phyloP scores from a whole-genome alignment of 2,888 invertebrate species.

The Nomada lathburiana region DNA sequence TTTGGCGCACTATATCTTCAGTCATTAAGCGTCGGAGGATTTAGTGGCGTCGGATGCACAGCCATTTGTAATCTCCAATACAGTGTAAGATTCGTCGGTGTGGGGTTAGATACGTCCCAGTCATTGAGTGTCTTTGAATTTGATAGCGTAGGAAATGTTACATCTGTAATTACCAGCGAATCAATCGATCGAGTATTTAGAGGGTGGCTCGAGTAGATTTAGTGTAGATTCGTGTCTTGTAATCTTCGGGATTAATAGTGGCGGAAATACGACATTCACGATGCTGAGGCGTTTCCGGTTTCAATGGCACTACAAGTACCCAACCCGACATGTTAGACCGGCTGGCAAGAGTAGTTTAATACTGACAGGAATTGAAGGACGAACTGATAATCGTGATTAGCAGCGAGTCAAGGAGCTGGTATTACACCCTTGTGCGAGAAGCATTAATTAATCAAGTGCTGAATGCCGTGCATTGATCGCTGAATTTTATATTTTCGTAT shows the following conservation, averaged over 20 bases:
- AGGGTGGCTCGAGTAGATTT: background rate
- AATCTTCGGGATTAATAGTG: background rate
- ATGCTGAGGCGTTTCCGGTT: background rate
- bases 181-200: background rate
- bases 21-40: constrained; percentile 13
- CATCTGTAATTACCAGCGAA: constrained; percentile 6
- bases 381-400: too few relatives aligned
- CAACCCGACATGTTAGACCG: background rate
- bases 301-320: background rate
- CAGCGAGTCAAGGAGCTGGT: too few relatives aligned
- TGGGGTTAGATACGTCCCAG: background rate
- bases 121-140: constrained; percentile 20
- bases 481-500: too few relatives aligned
- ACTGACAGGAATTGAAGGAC: too few relatives aligned
- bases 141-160: background rate
- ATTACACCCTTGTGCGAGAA: too few relatives aligned
- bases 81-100: background rate
- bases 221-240: background rate
- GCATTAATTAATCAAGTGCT: too few relatives aligned
- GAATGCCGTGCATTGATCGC: too few relatives aligned
- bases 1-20: background rate
- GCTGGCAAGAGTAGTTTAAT: background rate
- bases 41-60: background rate
- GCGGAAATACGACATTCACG: background rate
- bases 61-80: constrained; percentile 5